Evolutionary conservation across 2,797 vertebrate genomes (phyloP), one percentile per base, ranked within the genome.

Genomic region (Cirrhinus mrigala): DNA sequence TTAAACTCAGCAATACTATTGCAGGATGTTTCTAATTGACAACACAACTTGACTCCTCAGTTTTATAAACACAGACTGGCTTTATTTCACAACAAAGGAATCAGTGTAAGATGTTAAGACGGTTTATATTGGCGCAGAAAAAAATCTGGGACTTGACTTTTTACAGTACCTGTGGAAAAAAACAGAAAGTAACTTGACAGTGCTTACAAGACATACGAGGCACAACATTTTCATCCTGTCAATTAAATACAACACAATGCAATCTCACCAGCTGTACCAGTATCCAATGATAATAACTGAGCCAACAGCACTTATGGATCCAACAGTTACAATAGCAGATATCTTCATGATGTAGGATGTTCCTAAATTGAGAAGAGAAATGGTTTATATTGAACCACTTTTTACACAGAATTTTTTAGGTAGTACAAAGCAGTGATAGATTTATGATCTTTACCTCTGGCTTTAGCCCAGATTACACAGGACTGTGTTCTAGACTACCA

Each of bases 401-500:
- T 73, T 74, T 29, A 29, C 46, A 50, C 22, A 12, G 37, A 44
- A 11, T 33, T 20, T 54, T 10, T 16, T 6, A 37, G 11, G 29
- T 56, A 6, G 50, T 11, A 22, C 10, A 56, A 56, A n/a, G n/a
- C 52, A 58, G 12, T 58, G 33, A 60, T 27, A 29, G 10, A 77
- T 48, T 16, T 44, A 9, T 29, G 40, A 40, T 11, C 40, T 68
- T 91, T 90, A 96, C 95, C 95, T 92, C 27, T 88, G 7, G 93
- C 91, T 92, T 94, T 95, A 69, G 95, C 95, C 95, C 95, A 96
- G 48, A 95, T 81, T 52, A 95, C 90, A 88, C 95, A 96, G 71
- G 92, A 91, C 83, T 94, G 91, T 91, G 91, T 95, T 44, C 89
- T 92, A 77, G 46, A 90, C 95, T 96, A 40, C 87, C 33, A 88